Evolutionary conservation across 64 coral and sea anemone species (phyloP), one percentile per base, ranked within the genome.

Genomic region (Catalaphyllia jardinei): DNA sequence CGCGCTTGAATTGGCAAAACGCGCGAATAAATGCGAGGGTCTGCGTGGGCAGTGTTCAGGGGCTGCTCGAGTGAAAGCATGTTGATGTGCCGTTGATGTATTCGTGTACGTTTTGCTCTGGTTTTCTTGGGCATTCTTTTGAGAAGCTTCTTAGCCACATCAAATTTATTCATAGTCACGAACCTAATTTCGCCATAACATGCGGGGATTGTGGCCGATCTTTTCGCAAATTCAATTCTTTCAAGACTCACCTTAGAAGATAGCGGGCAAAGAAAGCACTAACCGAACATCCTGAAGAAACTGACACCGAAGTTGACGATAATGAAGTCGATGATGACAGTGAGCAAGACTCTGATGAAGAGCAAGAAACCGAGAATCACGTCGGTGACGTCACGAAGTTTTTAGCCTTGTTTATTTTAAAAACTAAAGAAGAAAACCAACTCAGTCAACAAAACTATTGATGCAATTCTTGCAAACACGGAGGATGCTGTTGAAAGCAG

Each of bases 351-450:
- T n/a, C 1, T 79, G 76, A 89, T 30, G 62, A 31, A 72, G 59
- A 78, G 54, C 73, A 87, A 29, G 64, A 82, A 77, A 13, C 22
- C 27, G 24, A 67, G 19, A 73, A 84, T 22, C 77, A 79, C 49
- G 73, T 87, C 14, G 79, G 84, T 27, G 79, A 83, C 16, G 73
- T 89, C 24, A 93, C 87, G 22, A 88, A n/a, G 60, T 94, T 76
- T 60, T 84, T 94, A 28, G 86, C 87, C 19, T 89, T 89, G 92
- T 89, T 88, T 89, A 77, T 85, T 22, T 88, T 93, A 67, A 93
- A 93, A 83, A 93, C 92, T 3, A 93, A n/a, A n/a, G n/a, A 93
- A 77, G 86, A 83, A 76, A 84, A 93, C 33, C 77, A 93, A 31
- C 60, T 86, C 14, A 93, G 92, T 73, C 92, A 93, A 60, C 92